Evolutionary conservation across 2,113 vertebrate genomes (phyloP).

Genomic region (Anhinga rufa): DNA sequence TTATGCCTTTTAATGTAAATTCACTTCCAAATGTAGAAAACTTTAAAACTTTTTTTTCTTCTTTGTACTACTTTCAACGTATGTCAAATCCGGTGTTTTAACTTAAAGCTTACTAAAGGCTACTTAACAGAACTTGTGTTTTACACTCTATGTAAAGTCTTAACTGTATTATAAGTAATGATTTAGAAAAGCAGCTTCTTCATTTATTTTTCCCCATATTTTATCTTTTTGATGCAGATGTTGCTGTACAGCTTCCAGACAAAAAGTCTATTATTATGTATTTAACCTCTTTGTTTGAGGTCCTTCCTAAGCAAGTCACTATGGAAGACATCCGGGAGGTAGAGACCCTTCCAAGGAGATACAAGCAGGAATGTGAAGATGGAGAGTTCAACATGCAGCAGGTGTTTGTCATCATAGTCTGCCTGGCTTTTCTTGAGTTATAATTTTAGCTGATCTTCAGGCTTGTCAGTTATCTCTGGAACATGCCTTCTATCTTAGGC

Average conservation of each 20-base stretch:
- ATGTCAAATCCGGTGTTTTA: background rate
- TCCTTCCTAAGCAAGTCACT: slow-evolving; percentile 92
- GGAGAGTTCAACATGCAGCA: slow-evolving; percentile 65
- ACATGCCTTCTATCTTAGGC: background rate
- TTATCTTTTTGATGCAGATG: slow-evolving; percentile 76
- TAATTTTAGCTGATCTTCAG: background rate
- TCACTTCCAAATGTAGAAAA: background rate
- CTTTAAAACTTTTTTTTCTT: background rate
- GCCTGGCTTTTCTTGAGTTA: background rate
- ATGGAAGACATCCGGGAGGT: slow-evolving; percentile 95
- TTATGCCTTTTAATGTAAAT: background rate
- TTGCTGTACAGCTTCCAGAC: slow-evolving; percentile 93
- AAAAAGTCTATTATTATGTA: slow-evolving; percentile 99
- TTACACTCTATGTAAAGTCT: background rate
- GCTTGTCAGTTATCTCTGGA: background rate
- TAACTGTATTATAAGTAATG: background rate
- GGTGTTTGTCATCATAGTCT: slow-evolving; percentile 45
- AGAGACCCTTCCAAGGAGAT: slow-evolving; percentile 90
- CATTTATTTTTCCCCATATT: background rate
- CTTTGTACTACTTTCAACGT: background rate
- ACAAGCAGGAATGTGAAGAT: slow-evolving; percentile 81
- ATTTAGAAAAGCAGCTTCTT: background rate
- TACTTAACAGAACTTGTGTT: background rate
- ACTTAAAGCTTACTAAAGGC: background rate
- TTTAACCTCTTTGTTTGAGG: slow-evolving; percentile 94